phyloP scores from a whole-genome alignment of 2,797 vertebrate species.

The Lates japonicus region DNA sequence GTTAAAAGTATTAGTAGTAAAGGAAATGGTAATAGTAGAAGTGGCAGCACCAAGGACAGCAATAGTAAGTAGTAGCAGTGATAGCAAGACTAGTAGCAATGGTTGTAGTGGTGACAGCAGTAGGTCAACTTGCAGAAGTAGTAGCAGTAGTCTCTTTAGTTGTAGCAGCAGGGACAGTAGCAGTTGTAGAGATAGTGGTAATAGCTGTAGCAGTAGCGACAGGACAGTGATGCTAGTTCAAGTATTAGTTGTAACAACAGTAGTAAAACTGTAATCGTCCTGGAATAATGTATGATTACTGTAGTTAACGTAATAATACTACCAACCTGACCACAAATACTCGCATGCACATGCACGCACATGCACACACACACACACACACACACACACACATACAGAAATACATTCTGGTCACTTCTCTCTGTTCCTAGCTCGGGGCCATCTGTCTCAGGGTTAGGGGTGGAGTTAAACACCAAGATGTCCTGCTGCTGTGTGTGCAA shows the following conservation, averaged over 20 bases:
- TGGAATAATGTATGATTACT: not conserved
- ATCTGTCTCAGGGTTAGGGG: conserved; percentile 58
- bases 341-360: conserved; percentile 10
- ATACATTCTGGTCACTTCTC: conserved; percentile 45
- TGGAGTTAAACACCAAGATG: conserved; percentile 62
- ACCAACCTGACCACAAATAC: not conserved
- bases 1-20: not conserved
- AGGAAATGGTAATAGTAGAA: not conserved
- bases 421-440: conserved; percentile 56
- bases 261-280: conserved; percentile 17
- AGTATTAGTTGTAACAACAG: not conserved
- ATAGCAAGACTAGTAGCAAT: not conserved
- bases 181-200: not conserved
- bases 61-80: not conserved
- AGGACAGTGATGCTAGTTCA: not conserved
- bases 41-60: not conserved
- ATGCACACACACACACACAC: not conserved
- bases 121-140: no score
- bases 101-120: not conserved
- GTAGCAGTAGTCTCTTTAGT: no score
- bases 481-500: conserved; percentile 51
- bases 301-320: not conserved
- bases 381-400: conserved; percentile 6
- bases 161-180: not conserved
- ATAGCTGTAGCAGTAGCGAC: not conserved